A percentile compares a stretch with the other conserved stretches of the same genome.
Evolutionary conservation across 2,888 invertebrate genomes (phyloP).

Genomic region (Boloria selene): DNA sequence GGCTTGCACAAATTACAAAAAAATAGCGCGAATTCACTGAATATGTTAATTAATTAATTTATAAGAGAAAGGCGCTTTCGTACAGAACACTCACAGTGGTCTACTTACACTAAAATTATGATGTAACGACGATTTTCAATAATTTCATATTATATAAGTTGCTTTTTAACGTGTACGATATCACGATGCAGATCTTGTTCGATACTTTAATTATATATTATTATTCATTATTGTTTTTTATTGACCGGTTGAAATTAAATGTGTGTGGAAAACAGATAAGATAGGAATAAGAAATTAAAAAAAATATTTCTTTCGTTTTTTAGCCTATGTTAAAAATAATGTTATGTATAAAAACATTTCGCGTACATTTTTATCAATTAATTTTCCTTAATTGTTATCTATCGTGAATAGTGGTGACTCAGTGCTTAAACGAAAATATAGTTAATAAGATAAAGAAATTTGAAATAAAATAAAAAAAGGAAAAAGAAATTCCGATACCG

Average conservation of each 20-base stretch:
- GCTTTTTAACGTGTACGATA: not conserved
- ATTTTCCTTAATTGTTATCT: too few relatives aligned
- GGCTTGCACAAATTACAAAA: not conserved
- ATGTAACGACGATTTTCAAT: slow-evolving; percentile 10
- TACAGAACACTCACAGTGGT: slow-evolving; percentile 13
- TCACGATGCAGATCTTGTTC: not conserved
- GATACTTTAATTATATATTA: not conserved
- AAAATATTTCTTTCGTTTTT: not conserved
- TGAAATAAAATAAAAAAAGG: not conserved
- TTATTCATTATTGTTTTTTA: not conserved
- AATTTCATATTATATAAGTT: slow-evolving; percentile 14
- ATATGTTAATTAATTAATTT: slow-evolving; percentile 17
- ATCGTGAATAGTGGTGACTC: too few relatives aligned
- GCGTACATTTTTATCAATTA: too few relatives aligned
- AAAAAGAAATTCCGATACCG: slow-evolving; percentile 82
- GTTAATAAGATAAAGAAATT: too few relatives aligned
- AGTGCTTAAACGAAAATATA: too few relatives aligned
- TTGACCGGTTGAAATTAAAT: too few relatives aligned
- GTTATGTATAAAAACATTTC: too few relatives aligned
- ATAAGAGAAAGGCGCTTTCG: slow-evolving; percentile 21
- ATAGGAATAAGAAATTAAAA: not conserved
- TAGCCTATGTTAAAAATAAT: too few relatives aligned
- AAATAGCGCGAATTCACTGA: slow-evolving; percentile 3
- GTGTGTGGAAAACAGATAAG: too few relatives aligned
- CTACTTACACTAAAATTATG: slow-evolving; percentile 12